A percentile compares a stretch with the other conserved stretches of the same genome.
phyloP scores from a whole-genome alignment of 2,113 vertebrate genomes.

The Alectura lathami region DNA sequence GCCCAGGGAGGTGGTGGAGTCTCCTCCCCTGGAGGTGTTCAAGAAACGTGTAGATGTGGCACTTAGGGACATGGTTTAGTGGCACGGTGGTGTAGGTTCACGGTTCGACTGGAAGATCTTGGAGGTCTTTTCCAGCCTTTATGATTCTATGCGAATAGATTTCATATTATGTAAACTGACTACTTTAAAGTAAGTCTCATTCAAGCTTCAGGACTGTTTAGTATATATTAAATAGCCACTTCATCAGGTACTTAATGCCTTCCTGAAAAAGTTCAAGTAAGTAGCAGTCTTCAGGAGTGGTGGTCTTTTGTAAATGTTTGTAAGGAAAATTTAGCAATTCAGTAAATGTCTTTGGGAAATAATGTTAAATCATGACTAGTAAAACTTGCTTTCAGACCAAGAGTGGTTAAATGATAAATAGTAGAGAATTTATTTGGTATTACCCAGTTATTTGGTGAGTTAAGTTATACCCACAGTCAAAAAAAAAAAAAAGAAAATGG shows the following conservation, averaged over 20 bases:
- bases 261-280: neutral
- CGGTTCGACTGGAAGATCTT: too few relatives aligned
- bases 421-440: neutral
- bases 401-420: neutral
- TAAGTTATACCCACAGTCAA: neutral
- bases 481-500: neutral
- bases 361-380: neutral
- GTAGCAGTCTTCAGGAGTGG: neutral
- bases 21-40: too few relatives aligned
- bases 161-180: neutral
- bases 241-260: neutral
- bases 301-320: neutral
- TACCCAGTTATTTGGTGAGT: neutral
- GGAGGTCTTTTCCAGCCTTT: too few relatives aligned
- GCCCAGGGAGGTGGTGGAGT: too few relatives aligned
- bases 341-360: neutral
- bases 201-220: neutral
- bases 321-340: neutral
- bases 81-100: too few relatives aligned
- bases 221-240: neutral
- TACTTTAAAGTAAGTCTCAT: neutral
- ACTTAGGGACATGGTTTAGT: too few relatives aligned
- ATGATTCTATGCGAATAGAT: too few relatives aligned
- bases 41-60: too few relatives aligned
- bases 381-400: neutral